Evolutionary conservation across 2,113 vertebrate genomes (phyloP).

Genomic region (Albula goreensis): DNA sequence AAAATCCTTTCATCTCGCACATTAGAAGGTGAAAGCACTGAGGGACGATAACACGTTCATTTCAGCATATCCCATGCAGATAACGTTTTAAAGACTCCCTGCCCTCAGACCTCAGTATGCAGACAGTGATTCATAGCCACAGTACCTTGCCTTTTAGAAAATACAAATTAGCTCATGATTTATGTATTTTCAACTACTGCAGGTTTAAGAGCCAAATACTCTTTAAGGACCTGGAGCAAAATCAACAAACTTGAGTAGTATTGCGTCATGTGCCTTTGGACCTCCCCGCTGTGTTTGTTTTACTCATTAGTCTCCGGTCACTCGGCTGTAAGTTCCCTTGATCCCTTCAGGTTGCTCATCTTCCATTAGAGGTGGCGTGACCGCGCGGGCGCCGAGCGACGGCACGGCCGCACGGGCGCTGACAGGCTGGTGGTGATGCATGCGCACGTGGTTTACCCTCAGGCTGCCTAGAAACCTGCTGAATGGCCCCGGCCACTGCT

Average conservation of each 20-base stretch:
- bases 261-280: conserved; percentile 26
- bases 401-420: no score
- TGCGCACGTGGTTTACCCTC: no score
- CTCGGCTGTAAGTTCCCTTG: conserved; percentile 35
- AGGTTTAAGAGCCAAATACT: conserved; percentile 31
- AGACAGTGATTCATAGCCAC: background rate
- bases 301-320: background rate
- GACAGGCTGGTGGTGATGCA: no score
- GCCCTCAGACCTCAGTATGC: background rate
- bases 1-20: background rate
- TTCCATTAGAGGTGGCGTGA: background rate
- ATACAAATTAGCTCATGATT: conserved; percentile 34
- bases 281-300: conserved; percentile 33
- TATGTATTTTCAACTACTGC: conserved; percentile 34
- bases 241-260: conserved; percentile 12
- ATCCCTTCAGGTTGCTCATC: background rate
- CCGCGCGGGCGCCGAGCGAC: no score
- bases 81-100: background rate
- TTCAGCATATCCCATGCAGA: background rate
- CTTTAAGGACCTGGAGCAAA: conserved; percentile 20
- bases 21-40: background rate
- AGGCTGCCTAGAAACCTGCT: no score
- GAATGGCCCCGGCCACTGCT: background rate
- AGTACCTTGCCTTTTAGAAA: conserved; percentile 34
- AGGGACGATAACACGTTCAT: background rate